Evolutionary conservation across 2,797 vertebrate species (phyloP), one percentile per base, ranked within the genome.

Genomic region (Philypnodon macrostomus): DNA sequence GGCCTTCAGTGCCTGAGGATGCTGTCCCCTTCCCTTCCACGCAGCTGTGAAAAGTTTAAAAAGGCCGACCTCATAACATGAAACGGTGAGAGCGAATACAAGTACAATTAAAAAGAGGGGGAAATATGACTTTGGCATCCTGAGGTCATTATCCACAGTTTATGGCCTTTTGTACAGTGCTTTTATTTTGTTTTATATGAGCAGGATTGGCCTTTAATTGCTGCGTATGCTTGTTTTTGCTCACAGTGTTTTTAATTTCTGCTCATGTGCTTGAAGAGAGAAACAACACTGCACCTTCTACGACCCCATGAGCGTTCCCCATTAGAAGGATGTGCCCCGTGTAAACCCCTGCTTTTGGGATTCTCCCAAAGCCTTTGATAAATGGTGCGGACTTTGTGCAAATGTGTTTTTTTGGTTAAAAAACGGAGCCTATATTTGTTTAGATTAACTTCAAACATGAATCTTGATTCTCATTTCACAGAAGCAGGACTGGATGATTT

Each of bases 171-270:
- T 80, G 74, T 88, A 87, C 86, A 86, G 75, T 85, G 83, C 81
- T 88, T 88, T 89, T 89, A 85, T 89, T 88, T 83, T 76, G 73
- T 79, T 85, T 88, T 88, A 87, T 87, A 83, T 68, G 76, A 85
- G 83, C 47, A 79, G 72, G 78, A 80, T 84, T 87, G 78, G 79
- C 78, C 75, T 84, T 84, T 84, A 86, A 87, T 85, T 77, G 75
- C 68, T 68, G 63, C 67, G 48, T 79, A 83, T 85, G 75, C 84
- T 87, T 86, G 79, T 85, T 88, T 87, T 83, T 77, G 71, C 74
- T 80, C 58, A 58, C 58, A 66, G 71, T 77, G 59, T 77, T 84
- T 87, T 81, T 80, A 63, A 79, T 87, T 81, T 81, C 69, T 55
- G 66, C 73, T 73, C 63, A 64, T 60, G 45, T 74, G 75, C 40